Evolutionary conservation across 2,113 vertebrate species (phyloP), one percentile per base, ranked within the genome.

Genomic region (Bagarius yarrelli): DNA sequence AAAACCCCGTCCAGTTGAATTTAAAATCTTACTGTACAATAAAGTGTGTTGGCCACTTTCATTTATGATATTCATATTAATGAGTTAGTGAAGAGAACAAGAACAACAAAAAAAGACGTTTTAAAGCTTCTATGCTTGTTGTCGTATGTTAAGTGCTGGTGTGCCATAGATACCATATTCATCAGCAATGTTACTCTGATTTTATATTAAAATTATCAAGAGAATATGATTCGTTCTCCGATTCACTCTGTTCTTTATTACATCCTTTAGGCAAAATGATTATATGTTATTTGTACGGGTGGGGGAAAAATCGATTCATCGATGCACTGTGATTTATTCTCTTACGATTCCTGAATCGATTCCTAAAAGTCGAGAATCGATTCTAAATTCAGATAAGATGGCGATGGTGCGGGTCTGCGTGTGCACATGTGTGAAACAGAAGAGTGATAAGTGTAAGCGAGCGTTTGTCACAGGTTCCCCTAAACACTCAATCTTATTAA

Each of bases 141-240:
- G 82, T 78, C 47, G 59, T 77, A 76, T 5, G 56, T 83, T 85
- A 84, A 88, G 71, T 80, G 66, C 86, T 64, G 81, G 84, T 89
- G 87, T 89, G 83, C 83, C 77, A 79, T 77, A 81, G 86, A 70
- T 81, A 53, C 84, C 77, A 60, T 89, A 83, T 89, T 89, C 72
- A 81, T 86, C 16, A 52, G 50, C 87, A 82, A 64, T 91, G 87
- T 89, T 89, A 83, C 81, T 82, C 85, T 88, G 86, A 76, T 90
- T 93, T 93, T 90, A 79, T 91, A 92, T 92, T 92, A 93, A 83
- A 85, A 73, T 83, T 77, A 76, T 66, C 34, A 83, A 59, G 30
- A 69, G 36, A 57, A 85, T 79, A 81, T 76, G 64, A 61, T 85
- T 61, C 44, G 18, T 50, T 63, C 64, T 64, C 19, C 0, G 40